Conservation (phyloP, 2,888 invertebrate genomes). For the Macrosiphum euphorbiae region DNA sequence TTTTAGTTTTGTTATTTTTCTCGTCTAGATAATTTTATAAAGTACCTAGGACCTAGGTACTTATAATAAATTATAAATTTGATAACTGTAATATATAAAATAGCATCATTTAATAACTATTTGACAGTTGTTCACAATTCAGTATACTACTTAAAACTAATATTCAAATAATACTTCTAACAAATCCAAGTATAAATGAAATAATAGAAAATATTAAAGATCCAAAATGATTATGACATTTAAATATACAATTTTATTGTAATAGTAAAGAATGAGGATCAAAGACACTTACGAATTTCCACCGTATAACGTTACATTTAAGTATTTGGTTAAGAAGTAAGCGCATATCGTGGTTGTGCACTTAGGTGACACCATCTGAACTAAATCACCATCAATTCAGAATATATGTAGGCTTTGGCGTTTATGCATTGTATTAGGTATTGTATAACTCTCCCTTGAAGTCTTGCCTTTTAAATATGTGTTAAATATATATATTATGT, state of each 20-base stretch:
- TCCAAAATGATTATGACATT: not conserved
- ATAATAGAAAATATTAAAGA: not conserved
- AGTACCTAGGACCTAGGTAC: too few species aligned
- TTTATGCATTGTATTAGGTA: constrained; percentile 90
- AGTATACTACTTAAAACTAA: not conserved
- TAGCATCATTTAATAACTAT: too few species aligned
- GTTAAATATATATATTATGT: constrained; percentile 66
- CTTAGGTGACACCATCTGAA: constrained; percentile 84
- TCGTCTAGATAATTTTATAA: too few species aligned
- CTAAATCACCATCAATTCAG: constrained; percentile 85
- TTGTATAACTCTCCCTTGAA: constrained; percentile 85
- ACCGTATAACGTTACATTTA: constrained; percentile 83
- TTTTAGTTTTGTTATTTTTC: too few species aligned
- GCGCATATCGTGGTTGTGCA: constrained; percentile 82
- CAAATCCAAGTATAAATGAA: not conserved
- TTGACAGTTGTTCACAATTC: not conserved
- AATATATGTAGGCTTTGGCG: constrained; percentile 86
- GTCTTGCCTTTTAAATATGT: constrained; percentile 82
- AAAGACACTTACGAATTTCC: constrained; percentile 83
- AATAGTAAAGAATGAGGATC: not conserved
- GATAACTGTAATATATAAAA: too few species aligned
- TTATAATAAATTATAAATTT: too few species aligned
- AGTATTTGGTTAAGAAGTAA: constrained; percentile 82
- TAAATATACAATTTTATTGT: not conserved
- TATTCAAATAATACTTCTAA: not conserved